Percentiles rank a stretch among this genome's conserved stretches.
These are phyloP conservation scores for Patella caerulea DNA, from an alignment of 2,888 invertebrate genomes.

Conservation along the genomic window DNA sequence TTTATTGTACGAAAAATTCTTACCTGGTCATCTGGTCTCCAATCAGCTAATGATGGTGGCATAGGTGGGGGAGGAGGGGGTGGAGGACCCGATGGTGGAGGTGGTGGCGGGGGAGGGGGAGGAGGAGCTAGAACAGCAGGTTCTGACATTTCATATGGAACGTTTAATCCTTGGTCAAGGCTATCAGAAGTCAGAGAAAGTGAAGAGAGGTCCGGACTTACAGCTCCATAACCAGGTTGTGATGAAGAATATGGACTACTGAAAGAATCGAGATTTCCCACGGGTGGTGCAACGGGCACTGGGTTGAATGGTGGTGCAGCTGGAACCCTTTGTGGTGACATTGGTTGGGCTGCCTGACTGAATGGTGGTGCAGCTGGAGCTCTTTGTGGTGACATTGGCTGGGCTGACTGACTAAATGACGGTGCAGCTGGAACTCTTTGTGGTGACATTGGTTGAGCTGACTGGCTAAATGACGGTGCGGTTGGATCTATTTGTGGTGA, in stretches of 20 bases:
- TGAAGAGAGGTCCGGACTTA: conserved; percentile 18
- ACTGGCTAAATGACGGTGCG: conserved; percentile 4
- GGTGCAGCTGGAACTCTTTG: conserved; percentile 14
- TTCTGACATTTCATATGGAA: conserved; percentile 5
- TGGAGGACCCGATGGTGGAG: conserved; percentile 45
- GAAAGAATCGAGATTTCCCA: not conserved
- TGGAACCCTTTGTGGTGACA: conserved; percentile 12
- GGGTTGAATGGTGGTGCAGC: not conserved
- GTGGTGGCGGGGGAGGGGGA: conserved; percentile 39
- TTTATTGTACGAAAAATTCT: conserved; percentile 18
- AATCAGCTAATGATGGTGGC: conserved; percentile 21
- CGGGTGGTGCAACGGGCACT: conserved; percentile 16
- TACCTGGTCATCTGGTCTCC: conserved; percentile 22
- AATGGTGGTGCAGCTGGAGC: not conserved
- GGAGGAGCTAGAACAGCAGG: conserved; percentile 27
- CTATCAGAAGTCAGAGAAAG: conserved; percentile 11
- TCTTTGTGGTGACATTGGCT: conserved; percentile 2
- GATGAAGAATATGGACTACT: conserved; percentile 8
- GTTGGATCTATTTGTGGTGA: not conserved
- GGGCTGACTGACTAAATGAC: conserved; percentile 3
- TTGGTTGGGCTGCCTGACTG: not conserved
- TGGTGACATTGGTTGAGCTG: not conserved
- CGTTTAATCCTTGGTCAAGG: not conserved
- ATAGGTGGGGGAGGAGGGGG: conserved; percentile 41
- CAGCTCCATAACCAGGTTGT: conserved; percentile 19